Percentiles rank a stretch among this genome's conserved stretches.
phyloP scores from a whole-genome alignment of 37 sponge, comb jelly and placozoan genomes.

The Axinella damicornis region DNA sequence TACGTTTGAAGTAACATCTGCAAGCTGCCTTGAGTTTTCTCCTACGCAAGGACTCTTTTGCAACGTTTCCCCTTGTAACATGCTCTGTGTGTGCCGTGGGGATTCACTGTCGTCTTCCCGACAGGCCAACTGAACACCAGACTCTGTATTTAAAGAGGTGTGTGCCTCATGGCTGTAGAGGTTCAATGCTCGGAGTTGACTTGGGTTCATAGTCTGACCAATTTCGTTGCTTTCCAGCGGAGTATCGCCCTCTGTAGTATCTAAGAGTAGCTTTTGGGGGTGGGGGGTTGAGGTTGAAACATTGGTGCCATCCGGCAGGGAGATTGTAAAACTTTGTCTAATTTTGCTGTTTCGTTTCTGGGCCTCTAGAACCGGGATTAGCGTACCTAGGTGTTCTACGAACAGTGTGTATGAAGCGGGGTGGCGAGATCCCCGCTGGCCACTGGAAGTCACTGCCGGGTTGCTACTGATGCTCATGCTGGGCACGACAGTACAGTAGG shows the following conservation, averaged over 20 bases:
- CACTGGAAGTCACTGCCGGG: slow-evolving; percentile 6
- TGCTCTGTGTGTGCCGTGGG: slow-evolving; percentile 14
- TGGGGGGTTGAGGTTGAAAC: slow-evolving; percentile 6
- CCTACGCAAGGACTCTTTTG: not conserved
- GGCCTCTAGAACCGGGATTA: slow-evolving; percentile 84
- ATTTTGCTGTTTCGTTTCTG: slow-evolving; percentile 74
- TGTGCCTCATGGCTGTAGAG: slow-evolving; percentile 57
- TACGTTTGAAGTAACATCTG: slow-evolving; percentile 88
- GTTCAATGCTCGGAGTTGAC: slow-evolving; percentile 18
- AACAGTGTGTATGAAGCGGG: slow-evolving; percentile 87
- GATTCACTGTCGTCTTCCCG: slow-evolving; percentile 60
- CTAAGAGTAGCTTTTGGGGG: slow-evolving; percentile 15
- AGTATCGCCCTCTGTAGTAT: slow-evolving; percentile 27
- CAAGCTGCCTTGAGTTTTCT: slow-evolving; percentile 58
- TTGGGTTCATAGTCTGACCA: slow-evolving; percentile 13
- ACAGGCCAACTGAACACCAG: slow-evolving; percentile 65
- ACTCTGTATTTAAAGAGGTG: slow-evolving; percentile 69
- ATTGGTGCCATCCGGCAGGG: slow-evolving; percentile 38
- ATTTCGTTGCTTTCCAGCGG: not conserved
- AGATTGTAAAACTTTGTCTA: slow-evolving; percentile 80
- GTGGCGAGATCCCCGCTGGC: slow-evolving; percentile 52
- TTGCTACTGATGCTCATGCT: slow-evolving; percentile 9
- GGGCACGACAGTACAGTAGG: slow-evolving; percentile 89
- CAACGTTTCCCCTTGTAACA: not conserved
- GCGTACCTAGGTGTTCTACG: slow-evolving; percentile 90